Percentiles rank a stretch among this genome's conserved stretches.
phyloP scores from a whole-genome alignment of 2,888 invertebrate species.

The Tipula lateralis region DNA sequence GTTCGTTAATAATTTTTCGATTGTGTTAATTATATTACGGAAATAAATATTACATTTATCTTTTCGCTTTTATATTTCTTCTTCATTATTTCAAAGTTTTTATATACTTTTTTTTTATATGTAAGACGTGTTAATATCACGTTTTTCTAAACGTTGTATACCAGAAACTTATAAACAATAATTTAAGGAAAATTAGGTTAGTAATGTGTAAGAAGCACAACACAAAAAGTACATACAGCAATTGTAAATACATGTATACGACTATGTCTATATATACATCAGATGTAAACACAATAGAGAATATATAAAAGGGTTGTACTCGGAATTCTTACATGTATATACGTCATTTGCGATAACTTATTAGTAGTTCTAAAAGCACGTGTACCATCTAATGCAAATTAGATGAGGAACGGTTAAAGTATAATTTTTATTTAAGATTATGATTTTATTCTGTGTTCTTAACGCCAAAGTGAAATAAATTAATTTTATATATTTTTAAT shows the following conservation, averaged over 20 bases:
- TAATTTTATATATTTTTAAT: background rate
- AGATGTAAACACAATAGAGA: background rate
- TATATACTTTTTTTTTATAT: background rate
- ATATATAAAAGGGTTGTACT: background rate
- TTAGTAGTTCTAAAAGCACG: background rate
- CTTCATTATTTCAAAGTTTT: background rate
- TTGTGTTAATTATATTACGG: constrained; percentile 11
- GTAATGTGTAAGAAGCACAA: background rate
- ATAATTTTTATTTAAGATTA: background rate
- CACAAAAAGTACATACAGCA: background rate
- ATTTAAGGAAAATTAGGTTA: background rate
- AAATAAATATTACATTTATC: constrained; percentile 19
- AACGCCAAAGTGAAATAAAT: background rate
- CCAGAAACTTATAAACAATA: constrained; percentile 9
- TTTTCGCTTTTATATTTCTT: constrained; percentile 9
- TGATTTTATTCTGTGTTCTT: background rate
- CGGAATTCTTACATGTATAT: background rate
- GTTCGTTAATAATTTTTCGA: background rate
- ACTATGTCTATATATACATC: too few relatives aligned
- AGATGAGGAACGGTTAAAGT: background rate
- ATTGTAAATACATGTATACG: background rate
- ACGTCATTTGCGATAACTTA: background rate
- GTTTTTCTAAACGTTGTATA: background rate
- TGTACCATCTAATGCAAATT: constrained; percentile 4
- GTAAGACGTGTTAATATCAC: constrained; percentile 24